Conservation (phyloP, 2,888 invertebrate genomes). For the Megamerina dolium region DNA sequence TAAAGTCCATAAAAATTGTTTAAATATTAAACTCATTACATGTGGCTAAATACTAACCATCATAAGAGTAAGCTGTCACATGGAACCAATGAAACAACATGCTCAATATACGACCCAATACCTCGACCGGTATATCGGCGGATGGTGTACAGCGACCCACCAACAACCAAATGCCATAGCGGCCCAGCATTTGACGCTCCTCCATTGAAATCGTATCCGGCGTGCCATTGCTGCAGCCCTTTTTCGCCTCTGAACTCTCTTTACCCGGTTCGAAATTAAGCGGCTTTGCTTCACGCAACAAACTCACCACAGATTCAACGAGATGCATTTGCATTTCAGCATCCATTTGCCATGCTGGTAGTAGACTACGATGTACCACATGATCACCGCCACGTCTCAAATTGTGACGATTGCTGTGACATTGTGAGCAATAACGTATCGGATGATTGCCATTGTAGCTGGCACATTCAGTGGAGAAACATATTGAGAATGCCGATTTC, state of each 20-base stretch:
- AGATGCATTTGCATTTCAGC: conserved; percentile 87
- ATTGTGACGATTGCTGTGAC: conserved; percentile 84
- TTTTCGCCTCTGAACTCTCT: conserved; percentile 48
- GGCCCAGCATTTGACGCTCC: conserved; percentile 81
- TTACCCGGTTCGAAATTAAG: conserved; percentile 61
- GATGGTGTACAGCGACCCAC: conserved; percentile 86
- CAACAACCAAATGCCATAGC: conserved; percentile 96
- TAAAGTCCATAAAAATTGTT: background rate
- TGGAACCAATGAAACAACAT: conserved; percentile 99
- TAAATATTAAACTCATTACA: background rate
- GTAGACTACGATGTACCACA: conserved; percentile 80
- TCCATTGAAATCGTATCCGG: conserved; percentile 70
- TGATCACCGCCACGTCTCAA: conserved; percentile 82
- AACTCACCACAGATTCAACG: conserved; percentile 86
- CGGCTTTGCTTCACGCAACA: conserved; percentile 89
- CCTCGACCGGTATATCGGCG: conserved; percentile 68
- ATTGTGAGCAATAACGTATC: conserved; percentile 85
- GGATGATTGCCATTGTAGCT: conserved; percentile 95
- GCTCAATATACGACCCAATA: conserved; percentile 84
- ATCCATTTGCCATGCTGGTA: conserved; percentile 84
- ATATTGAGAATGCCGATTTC: conserved; percentile 89
- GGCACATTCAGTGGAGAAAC: conserved; percentile 95
- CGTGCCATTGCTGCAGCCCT: conserved; percentile 44
- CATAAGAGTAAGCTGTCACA: conserved; percentile 92
- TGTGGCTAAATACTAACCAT: conserved; percentile 56